phyloP scores from a whole-genome alignment of 2,113 vertebrate genomes.

The Tenrec ecaudatus region DNA sequence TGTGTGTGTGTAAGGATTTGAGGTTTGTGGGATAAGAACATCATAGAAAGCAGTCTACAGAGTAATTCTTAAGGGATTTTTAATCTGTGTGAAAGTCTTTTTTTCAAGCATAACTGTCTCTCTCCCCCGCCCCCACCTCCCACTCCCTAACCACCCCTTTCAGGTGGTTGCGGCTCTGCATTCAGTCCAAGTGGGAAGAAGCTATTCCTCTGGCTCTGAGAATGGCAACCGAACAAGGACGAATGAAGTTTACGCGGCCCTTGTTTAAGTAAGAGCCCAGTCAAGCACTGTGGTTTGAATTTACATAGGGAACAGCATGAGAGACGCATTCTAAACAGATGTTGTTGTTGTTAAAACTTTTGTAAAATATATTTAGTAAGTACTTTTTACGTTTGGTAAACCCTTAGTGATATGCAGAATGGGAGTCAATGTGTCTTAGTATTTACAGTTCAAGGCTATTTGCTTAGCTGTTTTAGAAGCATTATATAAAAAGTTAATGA shows the following conservation, averaged over 20 bases:
- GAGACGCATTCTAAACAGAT: neutral
- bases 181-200: constrained; percentile 94
- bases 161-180: constrained; percentile 96
- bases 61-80: neutral
- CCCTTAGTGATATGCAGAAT: neutral
- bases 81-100: neutral
- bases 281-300: neutral
- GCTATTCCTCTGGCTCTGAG: constrained; percentile 93
- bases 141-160: constrained; percentile 10
- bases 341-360: constrained; percentile 45
- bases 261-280: constrained; percentile 92
- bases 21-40: constrained; percentile 33
- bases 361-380: neutral
- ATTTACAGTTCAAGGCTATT: constrained; percentile 26
- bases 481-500: neutral
- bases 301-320: neutral
- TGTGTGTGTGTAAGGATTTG: neutral
- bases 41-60: too few relatives aligned
- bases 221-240: constrained; percentile 97
- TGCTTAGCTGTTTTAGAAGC: neutral
- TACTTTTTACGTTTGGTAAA: constrained; percentile 29
- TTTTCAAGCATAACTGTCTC: neutral
- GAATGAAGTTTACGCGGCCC: constrained; percentile 97
- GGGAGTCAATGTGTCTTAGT: constrained; percentile 10
- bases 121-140: neutral